Conservation (phyloP, 2,113 vertebrate species). For the Hippopotamus amphibius region DNA sequence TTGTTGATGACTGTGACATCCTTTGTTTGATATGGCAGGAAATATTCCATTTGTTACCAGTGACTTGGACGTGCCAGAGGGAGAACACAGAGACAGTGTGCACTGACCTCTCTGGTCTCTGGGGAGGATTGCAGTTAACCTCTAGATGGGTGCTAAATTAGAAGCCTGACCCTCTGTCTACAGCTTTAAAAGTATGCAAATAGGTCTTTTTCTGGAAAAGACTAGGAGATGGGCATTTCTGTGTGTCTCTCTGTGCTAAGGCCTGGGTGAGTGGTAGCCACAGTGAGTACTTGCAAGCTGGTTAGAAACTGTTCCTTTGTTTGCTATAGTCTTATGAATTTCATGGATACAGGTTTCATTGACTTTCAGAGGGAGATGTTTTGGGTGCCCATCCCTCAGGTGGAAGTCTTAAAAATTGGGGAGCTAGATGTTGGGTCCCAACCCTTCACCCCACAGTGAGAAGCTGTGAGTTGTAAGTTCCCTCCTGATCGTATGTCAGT, state of each 20-base stretch:
- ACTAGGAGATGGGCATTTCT: background rate
- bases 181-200: background rate
- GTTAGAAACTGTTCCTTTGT: background rate
- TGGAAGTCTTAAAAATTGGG: background rate
- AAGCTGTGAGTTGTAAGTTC: background rate
- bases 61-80: background rate
- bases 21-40: too few species aligned
- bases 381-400: background rate
- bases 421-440: background rate
- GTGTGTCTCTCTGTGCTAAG: background rate
- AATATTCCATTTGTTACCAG: background rate
- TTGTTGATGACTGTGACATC: too few species aligned
- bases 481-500: background rate
- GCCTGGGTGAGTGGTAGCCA: background rate
- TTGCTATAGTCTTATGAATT: background rate
- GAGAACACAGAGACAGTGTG: background rate
- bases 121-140: background rate
- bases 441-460: rapidly evolving
- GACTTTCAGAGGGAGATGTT: background rate
- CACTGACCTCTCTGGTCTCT: background rate
- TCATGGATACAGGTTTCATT: background rate
- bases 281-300: background rate
- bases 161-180: background rate
- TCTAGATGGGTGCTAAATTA: background rate
- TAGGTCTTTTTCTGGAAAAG: background rate